Base-by-base conservation (phyloP, 2,888 invertebrate species). In the Drosophila barbarae region DNA sequence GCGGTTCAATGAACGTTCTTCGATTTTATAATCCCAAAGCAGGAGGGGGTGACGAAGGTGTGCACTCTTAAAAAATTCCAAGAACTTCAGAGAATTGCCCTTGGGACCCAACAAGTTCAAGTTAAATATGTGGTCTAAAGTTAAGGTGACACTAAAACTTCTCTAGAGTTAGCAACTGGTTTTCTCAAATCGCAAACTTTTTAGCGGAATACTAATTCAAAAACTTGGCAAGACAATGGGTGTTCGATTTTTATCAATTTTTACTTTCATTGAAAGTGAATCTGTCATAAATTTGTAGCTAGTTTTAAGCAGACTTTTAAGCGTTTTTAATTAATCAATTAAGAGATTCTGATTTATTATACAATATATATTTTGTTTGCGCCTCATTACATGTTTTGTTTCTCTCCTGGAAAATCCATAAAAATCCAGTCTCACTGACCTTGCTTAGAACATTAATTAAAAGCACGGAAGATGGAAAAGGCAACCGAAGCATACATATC, bases 1-100 rank as follows among this genome's bases (percentile, higher is more conserved):
- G 23, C 30, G 71, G 71, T 72, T 84, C 84, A 78, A 78, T 72
- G 78, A 84, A 84, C 79, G 82, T 63, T 74, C 74, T 72, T 72
- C 73, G 58, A 46, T 32, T 57, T 52, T 47, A 55, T 65, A 35
- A 50, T 49, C 21, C 9, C 41, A 30, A 30, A 21, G 39, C 34
- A 35, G 42, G 18, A n/a, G 42, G 28, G 18, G 23, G 23, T 23
- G 23, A 56, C 41, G 23, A 18, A 53, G 44, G 47, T 18, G 21
- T 51, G 53, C 28, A 30, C 36, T 36, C n/a, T 30, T 34, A 63
- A 38, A 26, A 46, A 39, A 46, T 32, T 52, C 36, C 53, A 12
- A 56, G 52, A 56, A 56, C 36, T 52, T 36, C 53, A 30, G 53
- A 30, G 52, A 2, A 36, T 6, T 30, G 36, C 55, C 55, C 55